phyloP scores from a whole-genome alignment of 1,140 invertebrate genomes.

The Pseudomyrmex dendroicus region DNA sequence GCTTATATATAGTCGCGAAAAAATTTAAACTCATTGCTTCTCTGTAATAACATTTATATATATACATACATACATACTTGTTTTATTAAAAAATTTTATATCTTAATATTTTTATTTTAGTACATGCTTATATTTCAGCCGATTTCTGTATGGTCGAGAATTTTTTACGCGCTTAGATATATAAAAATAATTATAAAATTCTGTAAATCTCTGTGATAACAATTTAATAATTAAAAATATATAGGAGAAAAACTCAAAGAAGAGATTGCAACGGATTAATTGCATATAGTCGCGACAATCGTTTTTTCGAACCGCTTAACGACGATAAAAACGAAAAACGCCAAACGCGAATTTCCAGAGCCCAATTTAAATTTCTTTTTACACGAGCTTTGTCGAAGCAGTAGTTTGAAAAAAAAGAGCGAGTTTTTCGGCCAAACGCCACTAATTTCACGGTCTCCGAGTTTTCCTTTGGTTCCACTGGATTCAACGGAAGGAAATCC shows the following conservation, averaged over 20 bases:
- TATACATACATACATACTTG: too few relatives aligned
- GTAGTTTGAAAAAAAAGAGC: conserved; percentile 7
- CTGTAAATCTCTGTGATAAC: not conserved
- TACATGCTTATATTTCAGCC: too few relatives aligned
- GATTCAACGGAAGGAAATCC: conserved; percentile 13
- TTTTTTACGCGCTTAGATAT: not conserved
- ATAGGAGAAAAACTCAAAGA: not conserved
- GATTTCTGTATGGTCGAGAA: too few relatives aligned
- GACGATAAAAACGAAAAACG: conserved; percentile 43
- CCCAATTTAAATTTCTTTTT: conserved; percentile 60
- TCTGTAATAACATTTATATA: not conserved
- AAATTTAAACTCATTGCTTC: not conserved
- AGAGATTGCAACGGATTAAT: conserved; percentile 27
- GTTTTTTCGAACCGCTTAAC: conserved; percentile 35
- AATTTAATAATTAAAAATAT: conserved; percentile 7
- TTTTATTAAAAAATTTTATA: too few relatives aligned
- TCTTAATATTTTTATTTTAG: not conserved
- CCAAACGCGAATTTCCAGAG: conserved; percentile 45
- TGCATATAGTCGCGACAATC: not conserved
- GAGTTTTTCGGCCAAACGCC: conserved; percentile 53
- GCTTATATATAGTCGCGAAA: not conserved
- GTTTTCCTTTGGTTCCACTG: conserved; percentile 42
- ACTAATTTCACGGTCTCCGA: conserved; percentile 59
- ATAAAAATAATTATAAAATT: not conserved
- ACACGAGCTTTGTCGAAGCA: conserved; percentile 35